phyloP scores from a whole-genome alignment of 2,888 invertebrate species.

The Pardosa pseudoannulata region DNA sequence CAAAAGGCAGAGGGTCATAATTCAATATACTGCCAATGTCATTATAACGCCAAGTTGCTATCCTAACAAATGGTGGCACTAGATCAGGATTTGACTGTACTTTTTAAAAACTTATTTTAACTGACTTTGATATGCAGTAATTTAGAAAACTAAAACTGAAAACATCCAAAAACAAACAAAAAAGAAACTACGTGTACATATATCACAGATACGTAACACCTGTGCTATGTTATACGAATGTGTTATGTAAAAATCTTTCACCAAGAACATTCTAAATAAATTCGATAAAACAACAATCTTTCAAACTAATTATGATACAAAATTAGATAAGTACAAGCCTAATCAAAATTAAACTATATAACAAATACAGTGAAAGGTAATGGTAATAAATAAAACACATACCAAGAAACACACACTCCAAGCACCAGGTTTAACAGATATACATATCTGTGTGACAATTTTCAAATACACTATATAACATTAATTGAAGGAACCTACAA shows the following conservation, averaged over 20 bases:
- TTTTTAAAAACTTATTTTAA: no score
- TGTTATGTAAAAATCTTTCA: neutral
- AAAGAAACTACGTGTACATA: no score
- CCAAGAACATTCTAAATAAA: neutral
- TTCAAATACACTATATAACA: no score
- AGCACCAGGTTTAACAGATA: slow-evolving; percentile 42
- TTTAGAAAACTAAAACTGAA: neutral
- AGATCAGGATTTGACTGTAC: no score
- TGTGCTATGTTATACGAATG: slow-evolving; percentile 17
- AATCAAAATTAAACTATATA: slow-evolving; percentile 27
- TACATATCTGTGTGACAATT: no score
- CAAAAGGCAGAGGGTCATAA: no score
- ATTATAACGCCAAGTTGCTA: no score
- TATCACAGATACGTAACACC: slow-evolving; percentile 65
- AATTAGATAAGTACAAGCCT: slow-evolving; percentile 57
- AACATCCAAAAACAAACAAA: neutral
- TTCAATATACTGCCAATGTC: no score
- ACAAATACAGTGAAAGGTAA: slow-evolving; percentile 40
- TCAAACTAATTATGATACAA: slow-evolving; percentile 28
- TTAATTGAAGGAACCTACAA: no score
- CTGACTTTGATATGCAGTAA: no score
- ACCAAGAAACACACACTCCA: slow-evolving; percentile 6
- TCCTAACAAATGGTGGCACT: no score
- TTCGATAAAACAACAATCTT: slow-evolving; percentile 14
- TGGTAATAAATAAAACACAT: slow-evolving; percentile 59